These are phyloP conservation scores for Gymnothorax reevesii DNA, from an alignment of 2,797 vertebrate species.

Conservation along the genomic window DNA sequence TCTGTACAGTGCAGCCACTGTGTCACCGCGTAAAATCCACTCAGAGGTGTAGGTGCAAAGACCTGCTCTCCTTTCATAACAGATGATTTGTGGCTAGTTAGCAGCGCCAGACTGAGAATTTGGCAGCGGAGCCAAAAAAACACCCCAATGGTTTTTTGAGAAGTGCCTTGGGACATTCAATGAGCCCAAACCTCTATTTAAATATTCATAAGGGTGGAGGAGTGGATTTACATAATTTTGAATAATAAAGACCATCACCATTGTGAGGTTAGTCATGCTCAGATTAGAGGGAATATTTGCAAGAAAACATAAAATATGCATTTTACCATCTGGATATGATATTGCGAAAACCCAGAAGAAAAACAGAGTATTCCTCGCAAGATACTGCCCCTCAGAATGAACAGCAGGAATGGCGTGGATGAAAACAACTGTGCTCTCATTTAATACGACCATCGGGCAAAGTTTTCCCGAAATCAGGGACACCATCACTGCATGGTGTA, in stretches of 20 bases:
- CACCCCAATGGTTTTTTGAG: not conserved
- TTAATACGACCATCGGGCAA: not conserved
- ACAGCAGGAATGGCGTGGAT: not conserved
- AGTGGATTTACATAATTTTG: not conserved
- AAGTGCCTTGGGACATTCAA: slow-evolving; percentile 11
- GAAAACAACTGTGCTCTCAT: not conserved
- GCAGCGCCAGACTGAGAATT: not conserved
- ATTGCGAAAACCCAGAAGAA: not conserved
- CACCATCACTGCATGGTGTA: too few species aligned
- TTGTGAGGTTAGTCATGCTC: not conserved
- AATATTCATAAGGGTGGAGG: not conserved
- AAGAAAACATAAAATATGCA: not conserved
- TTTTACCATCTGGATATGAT: not conserved
- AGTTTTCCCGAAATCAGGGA: too few species aligned
- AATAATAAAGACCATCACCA: not conserved
- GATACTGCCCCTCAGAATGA: not conserved
- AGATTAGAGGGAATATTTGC: not conserved
- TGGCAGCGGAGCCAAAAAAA: not conserved
- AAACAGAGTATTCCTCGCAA: not conserved
- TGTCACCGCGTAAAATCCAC: not conserved
- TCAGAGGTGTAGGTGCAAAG: not conserved
- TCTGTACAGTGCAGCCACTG: not conserved
- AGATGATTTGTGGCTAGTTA: not conserved
- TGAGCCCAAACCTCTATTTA: not conserved
- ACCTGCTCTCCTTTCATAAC: not conserved